Evolutionary conservation across 2,888 invertebrate genomes (phyloP).

Genomic region (Hydriomena furcata): DNA sequence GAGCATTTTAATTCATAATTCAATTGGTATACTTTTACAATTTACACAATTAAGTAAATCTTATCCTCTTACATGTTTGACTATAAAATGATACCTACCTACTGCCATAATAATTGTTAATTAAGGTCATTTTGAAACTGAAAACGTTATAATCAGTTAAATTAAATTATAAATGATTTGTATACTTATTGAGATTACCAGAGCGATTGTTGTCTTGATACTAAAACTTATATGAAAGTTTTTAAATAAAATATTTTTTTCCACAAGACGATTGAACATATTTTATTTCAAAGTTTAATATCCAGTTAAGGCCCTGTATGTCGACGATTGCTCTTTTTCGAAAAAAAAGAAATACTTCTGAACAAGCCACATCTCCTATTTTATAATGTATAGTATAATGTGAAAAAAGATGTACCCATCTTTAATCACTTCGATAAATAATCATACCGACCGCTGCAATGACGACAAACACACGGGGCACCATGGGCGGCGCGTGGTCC

Average conservation of each 20-base stretch:
- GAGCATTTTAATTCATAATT: neutral
- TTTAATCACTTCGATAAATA: too few relatives aligned
- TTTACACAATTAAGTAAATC: neutral
- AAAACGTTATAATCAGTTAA: slow-evolving; percentile 21
- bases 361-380: too few relatives aligned
- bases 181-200: slow-evolving; percentile 31
- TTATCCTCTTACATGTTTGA: slow-evolving; percentile 8
- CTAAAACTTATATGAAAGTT: slow-evolving; percentile 36
- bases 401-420: too few relatives aligned
- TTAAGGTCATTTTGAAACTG: slow-evolving; percentile 15
- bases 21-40: neutral
- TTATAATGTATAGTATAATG: too few relatives aligned
- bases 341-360: too few relatives aligned
- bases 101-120: slow-evolving; percentile 16
- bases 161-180: slow-evolving; percentile 26
- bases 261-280: slow-evolving; percentile 1
- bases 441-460: too few relatives aligned
- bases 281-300: neutral
- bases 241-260: slow-evolving; percentile 38
- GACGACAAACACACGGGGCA: too few relatives aligned
- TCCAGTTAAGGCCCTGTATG: too few relatives aligned
- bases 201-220: slow-evolving; percentile 39
- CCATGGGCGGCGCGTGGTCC: too few relatives aligned
- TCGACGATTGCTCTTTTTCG: too few relatives aligned
- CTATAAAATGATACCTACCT: slow-evolving; percentile 9